These are phyloP conservation scores for Sylvia borin DNA, from an alignment of 2,797 vertebrate genomes.

Conservation along the genomic window DNA sequence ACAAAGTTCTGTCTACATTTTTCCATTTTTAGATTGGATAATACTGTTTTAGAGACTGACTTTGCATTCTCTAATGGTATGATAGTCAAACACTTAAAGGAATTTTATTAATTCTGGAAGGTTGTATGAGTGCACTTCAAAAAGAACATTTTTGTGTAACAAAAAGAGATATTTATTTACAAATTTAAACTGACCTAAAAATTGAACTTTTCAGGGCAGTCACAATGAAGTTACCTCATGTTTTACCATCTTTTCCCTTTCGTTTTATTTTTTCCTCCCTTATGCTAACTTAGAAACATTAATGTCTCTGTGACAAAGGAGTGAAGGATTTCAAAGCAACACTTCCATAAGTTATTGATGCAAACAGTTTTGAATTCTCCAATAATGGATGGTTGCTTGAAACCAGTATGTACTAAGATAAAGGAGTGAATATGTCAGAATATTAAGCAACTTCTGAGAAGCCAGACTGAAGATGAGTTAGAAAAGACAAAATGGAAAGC, in stretches of 20 bases:
- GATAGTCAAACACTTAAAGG: neutral
- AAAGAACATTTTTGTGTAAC: neutral
- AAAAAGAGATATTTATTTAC: neutral
- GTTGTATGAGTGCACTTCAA: neutral
- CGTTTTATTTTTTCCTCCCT: neutral
- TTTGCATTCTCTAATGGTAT: neutral
- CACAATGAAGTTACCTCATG: neutral
- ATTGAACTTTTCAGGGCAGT: neutral
- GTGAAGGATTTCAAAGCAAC: neutral
- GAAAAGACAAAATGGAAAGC: neutral
- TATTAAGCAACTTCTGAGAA: neutral
- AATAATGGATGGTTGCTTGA: neutral
- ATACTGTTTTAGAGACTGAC: neutral
- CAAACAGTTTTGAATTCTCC: neutral
- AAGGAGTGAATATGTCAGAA: neutral
- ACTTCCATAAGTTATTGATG: neutral
- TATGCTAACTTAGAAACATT: neutral
- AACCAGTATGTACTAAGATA: neutral
- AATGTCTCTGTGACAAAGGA: neutral
- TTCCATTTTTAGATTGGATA: neutral
- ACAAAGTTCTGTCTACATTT: neutral
- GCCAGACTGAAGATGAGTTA: neutral
- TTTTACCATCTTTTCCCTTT: neutral
- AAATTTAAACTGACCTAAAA: neutral
- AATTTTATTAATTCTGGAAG: neutral